Conservation (phyloP, 2,888 invertebrate species). For the Calliphora vomitoria region DNA sequence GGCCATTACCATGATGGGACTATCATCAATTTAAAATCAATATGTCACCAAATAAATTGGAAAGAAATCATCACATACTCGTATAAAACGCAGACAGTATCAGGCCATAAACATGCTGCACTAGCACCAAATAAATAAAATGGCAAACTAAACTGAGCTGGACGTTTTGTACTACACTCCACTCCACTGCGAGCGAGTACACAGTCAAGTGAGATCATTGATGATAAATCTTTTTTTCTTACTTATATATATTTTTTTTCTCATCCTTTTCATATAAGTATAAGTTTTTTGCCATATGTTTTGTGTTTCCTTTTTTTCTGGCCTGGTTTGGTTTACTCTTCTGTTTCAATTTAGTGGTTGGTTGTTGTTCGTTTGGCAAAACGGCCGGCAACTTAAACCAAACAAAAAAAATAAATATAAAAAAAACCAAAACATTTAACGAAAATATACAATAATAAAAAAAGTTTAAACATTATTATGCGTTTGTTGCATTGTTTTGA, state of each 20-base stretch:
- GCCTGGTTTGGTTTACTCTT: neutral
- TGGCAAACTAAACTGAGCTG: slow-evolving; percentile 59
- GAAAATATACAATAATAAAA: slow-evolving; percentile 27
- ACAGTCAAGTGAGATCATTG: slow-evolving; percentile 68
- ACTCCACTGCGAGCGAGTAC: slow-evolving; percentile 22
- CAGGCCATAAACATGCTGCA: slow-evolving; percentile 73
- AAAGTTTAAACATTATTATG: slow-evolving; percentile 65
- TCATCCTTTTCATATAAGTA: slow-evolving; percentile 47
- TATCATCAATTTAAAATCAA: slow-evolving; percentile 84
- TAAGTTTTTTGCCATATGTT: slow-evolving; percentile 43
- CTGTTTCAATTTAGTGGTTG: slow-evolving; percentile 4
- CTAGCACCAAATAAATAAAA: slow-evolving; percentile 74
- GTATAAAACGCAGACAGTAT: slow-evolving; percentile 70
- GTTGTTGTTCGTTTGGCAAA: slow-evolving; percentile 7
- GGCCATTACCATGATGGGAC: slow-evolving; percentile 78
- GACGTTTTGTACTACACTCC: neutral
- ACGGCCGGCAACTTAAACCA: slow-evolving; percentile 35
- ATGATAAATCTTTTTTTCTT: slow-evolving; percentile 69
- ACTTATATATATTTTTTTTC: neutral
- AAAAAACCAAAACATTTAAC: slow-evolving; percentile 42
- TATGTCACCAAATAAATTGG: slow-evolving; percentile 85
- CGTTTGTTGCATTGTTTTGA: slow-evolving; percentile 76
- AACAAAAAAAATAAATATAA: slow-evolving; percentile 11
- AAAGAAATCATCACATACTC: slow-evolving; percentile 83
- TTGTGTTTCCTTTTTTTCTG: slow-evolving; percentile 6